A percentile compares a stretch with the other conserved stretches of the same genome.
These are phyloP conservation scores for Hemistola chrysoprasaria DNA, from an alignment of 2,888 invertebrate genomes.

Conservation along the genomic window DNA sequence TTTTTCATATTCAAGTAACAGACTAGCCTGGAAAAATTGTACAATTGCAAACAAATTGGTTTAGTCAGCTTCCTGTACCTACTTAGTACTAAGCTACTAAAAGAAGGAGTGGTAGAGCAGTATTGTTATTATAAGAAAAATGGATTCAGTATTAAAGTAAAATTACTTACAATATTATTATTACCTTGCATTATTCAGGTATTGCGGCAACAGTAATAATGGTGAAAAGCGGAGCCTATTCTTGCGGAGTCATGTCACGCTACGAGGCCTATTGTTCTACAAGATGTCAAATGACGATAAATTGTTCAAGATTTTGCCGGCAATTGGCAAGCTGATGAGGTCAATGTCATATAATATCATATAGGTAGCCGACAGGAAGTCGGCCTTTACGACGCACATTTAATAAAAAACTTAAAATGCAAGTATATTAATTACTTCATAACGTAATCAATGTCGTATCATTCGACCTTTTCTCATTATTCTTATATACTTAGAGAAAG, in stretches of 20 bases:
- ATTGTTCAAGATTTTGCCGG: conserved; percentile 40
- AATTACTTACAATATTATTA: too few species aligned
- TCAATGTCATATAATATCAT: conserved; percentile 18
- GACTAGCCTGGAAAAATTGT: conserved; percentile 29
- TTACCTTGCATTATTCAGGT: conserved; percentile 7
- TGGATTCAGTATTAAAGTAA: too few species aligned
- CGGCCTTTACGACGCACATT: conserved; percentile 10
- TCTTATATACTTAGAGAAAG: too few species aligned
- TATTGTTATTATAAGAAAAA: too few species aligned
- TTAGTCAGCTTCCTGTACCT: conserved; percentile 17
- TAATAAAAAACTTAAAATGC: conserved; percentile 23
- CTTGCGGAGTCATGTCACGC: conserved; percentile 36
- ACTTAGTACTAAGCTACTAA: conserved; percentile 20
- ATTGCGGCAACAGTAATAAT: conserved; percentile 9
- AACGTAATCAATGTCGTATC: too few species aligned
- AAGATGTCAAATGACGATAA: conserved; percentile 44
- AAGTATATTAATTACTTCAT: too few species aligned
- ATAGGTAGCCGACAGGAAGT: conserved; percentile 11
- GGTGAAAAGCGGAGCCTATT: conserved; percentile 5
- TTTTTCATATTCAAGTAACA: conserved; percentile 50
- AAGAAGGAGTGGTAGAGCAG: too few species aligned
- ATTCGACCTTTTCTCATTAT: too few species aligned
- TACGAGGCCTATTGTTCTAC: conserved; percentile 54
- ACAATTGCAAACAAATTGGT: conserved; percentile 13
- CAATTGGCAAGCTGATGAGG: conserved; percentile 44